Base-by-base conservation (phyloP, 1,140 invertebrate genomes). In the Cherax quadricarinatus region DNA sequence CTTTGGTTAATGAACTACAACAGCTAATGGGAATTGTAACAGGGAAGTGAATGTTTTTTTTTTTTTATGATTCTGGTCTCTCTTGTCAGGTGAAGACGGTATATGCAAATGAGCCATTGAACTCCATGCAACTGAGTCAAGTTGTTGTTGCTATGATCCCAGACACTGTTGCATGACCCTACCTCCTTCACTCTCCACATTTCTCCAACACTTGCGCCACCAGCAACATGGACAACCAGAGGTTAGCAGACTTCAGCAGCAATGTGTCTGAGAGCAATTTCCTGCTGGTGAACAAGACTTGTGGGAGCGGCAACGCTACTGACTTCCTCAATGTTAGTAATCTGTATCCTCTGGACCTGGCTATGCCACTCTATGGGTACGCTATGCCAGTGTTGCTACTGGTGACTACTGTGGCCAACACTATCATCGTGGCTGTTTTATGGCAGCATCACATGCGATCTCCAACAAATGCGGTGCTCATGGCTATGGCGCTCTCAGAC, bases 401-500 rank as follows among this genome's bases (percentile, higher is more conserved):
- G 6, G 96, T 98, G 16, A 99, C 98, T 1, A 97, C 98, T n/a
- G 96, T 98, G 3, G 97, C 98, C 49, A 99, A 99, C 95, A 98
- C 97, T 0, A 95, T 99, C 4, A 98, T 99, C 48, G 96, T 96
- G 88, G 97, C 98, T 4, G 97, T 97, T 14, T 95, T 97, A 4
- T 95, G 96, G 6, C 96, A 96, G 93, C 94, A 95, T 51, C 96
- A 97, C 92, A 96, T 97, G 96, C 94, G 96, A 66, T 96, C 96
- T 4, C 97, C 97, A 0, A 97, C 97, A 14, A 97, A 97, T 94
- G 95, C 96, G 2, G 96, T 97, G 7, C 95, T 97, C 0, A 95
- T 97, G 93, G 96, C 97, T 6, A 99, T 99, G 98, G 98, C 98
- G 0, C 96, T 99, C 1, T 98, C 97, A 92, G 98, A 99, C 95